Evolutionary conservation across 35 echinoderm and acorn worm genomes (phyloP), one percentile per base, ranked within the genome.

Genomic region (Strongylocentrotus purpuratus): DNA sequence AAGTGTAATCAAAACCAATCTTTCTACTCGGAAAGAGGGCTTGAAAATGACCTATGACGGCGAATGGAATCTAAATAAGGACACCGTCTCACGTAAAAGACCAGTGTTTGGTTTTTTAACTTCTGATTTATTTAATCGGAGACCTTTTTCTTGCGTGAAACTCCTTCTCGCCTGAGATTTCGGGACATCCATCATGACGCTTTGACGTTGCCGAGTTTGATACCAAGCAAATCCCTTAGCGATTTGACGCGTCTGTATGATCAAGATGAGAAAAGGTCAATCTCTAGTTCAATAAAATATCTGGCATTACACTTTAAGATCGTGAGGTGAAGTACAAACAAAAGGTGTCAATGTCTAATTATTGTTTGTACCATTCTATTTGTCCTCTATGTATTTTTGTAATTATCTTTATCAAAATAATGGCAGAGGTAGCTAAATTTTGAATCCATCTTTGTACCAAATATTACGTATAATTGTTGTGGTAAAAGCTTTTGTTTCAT

Each of bases 121-220:
- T 78, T 8, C 65, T 78, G 65, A 78, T 78, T 78, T 78, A 78
- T 78, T 78, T 78, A 78, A 78, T n/a, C 22, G 65, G 65, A 78
- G 65, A 78, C 65, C 65, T 78, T 78, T 78, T 78, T 78, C 65
- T 78, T 78, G 65, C 65, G 65, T 78, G 65, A 78, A 78, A 78
- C 25, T 28, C 22, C 20, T 78, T 78, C 28, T n/a, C 65, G 65
- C 65, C 65, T 28, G 65, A 78, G 65, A 78, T 78, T 78, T 78
- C 65, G 65, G 65, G 20, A 22, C 65, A 78, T 78, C 65, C 65
- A 78, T 78, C 65, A 78, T 78, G 20, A n/a, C 65, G 65, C 65
- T 78, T 78, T 78, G 65, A 78, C 65, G 65, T 78, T 78, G 65
- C 65, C 65, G 65, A 78, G 20, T 78, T 55, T 78, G 65, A 78